These are phyloP conservation scores for Aphelenchoides avenae DNA, from an alignment of 1,140 invertebrate genomes.

Conservation along the genomic window DNA sequence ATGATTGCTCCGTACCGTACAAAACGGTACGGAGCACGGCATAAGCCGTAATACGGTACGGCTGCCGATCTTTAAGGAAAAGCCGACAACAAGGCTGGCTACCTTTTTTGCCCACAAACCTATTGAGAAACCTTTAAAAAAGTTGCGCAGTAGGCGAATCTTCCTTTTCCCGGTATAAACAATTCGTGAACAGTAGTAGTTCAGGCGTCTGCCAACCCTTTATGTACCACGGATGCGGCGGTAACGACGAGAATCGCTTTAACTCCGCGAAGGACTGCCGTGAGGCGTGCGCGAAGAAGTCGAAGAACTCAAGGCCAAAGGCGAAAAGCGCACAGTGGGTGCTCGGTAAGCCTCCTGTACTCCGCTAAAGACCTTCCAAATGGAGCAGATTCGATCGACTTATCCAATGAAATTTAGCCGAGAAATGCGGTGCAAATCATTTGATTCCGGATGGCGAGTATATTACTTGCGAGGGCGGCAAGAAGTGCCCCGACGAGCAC, in stretches of 20 bases:
- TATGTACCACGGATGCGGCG: constrained; percentile 19
- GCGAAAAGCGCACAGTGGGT: constrained; percentile 23
- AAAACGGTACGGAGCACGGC: no score
- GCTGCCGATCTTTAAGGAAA: no score
- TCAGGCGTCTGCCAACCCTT: constrained; percentile 34
- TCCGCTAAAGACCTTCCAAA: no score
- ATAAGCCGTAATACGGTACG: no score
- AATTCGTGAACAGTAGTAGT: neutral
- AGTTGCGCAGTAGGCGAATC: no score
- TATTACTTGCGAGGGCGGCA: constrained; percentile 21
- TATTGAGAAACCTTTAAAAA: no score
- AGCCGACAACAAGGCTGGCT: no score
- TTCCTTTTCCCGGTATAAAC: no score
- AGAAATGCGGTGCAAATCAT: constrained; percentile 34
- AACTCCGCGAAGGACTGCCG: constrained; percentile 16
- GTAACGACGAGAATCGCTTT: constrained; percentile 32
- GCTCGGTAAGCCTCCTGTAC: constrained; percentile 15
- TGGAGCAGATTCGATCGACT: no score
- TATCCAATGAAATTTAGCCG: constrained; percentile 40
- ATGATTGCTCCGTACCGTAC: no score
- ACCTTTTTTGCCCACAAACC: no score
- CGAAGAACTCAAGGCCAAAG: neutral
- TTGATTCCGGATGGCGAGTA: constrained; percentile 47
- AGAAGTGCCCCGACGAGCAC: constrained; percentile 36
- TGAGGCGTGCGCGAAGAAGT: constrained; percentile 14